Conservation (phyloP, 2,113 vertebrate genomes). For the Scalopus aquaticus region DNA sequence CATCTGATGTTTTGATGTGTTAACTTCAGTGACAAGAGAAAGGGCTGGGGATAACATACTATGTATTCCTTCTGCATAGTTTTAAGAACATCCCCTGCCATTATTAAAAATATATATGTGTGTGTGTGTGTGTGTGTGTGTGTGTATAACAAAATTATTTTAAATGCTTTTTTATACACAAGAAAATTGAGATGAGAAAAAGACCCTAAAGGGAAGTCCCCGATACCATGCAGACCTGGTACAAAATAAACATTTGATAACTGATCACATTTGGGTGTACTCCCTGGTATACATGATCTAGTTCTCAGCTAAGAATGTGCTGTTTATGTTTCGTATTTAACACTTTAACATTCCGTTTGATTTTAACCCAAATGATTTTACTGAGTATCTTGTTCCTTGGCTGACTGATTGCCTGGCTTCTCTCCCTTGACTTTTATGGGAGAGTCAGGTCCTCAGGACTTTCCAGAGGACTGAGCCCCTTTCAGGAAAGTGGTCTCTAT, state of each 20-base stretch:
- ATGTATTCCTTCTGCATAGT: background rate
- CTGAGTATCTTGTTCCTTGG: background rate
- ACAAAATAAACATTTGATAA: background rate
- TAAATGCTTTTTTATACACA: background rate
- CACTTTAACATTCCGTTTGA: background rate
- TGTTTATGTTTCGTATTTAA: background rate
- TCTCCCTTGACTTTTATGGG: background rate
- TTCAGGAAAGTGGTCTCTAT: background rate
- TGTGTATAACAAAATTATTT: background rate
- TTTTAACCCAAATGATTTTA: background rate
- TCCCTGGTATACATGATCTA: background rate
- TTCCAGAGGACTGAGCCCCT: background rate
- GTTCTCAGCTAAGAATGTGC: background rate
- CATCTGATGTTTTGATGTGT: background rate
- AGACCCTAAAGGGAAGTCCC: background rate
- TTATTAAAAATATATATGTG: background rate
- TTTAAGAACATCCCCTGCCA: slow-evolving; percentile 20
- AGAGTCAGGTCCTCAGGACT: background rate
- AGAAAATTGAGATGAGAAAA: background rate
- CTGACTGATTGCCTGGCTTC: background rate
- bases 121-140: background rate
- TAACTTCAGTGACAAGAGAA: background rate
- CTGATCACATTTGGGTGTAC: background rate
- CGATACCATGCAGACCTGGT: background rate
- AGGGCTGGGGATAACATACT: background rate